A percentile compares a stretch with the other conserved stretches of the same genome.
Evolutionary conservation across 2,797 vertebrate species (phyloP).

Genomic region (Sebastes nivosus): DNA sequence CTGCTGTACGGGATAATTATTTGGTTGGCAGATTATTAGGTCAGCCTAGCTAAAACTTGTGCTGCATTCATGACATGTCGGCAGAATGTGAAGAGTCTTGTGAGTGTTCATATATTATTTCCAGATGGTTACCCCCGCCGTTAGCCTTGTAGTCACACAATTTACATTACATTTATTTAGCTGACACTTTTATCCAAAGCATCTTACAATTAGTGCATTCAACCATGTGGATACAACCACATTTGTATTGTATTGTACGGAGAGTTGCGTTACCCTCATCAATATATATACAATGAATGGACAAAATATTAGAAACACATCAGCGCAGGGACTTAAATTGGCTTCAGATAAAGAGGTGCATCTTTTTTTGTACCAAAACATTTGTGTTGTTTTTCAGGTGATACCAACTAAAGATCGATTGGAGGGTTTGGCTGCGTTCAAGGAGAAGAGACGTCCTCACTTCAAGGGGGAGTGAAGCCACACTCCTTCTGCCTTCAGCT

Average conservation of each 20-base stretch:
- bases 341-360: background rate
- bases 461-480: slow-evolving; percentile 92
- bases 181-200: background rate
- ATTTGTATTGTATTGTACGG: background rate
- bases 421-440: slow-evolving; percentile 96
- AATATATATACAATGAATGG: background rate
- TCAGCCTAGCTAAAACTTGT: background rate
- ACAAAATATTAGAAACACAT: background rate
- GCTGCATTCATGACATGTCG: background rate
- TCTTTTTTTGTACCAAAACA: background rate
- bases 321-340: background rate
- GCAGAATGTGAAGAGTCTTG: background rate
- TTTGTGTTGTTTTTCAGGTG: slow-evolving; percentile 82
- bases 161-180: background rate
- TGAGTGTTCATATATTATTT: no score
- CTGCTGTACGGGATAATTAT: background rate
- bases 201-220: background rate
- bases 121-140: no score
- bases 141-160: background rate
- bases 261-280: background rate
- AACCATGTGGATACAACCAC: background rate
- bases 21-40: background rate
- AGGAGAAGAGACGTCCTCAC: slow-evolving; percentile 92
- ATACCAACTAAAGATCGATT: slow-evolving; percentile 96
- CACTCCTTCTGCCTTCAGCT: slow-evolving; percentile 23